Evolutionary conservation across 2,888 invertebrate genomes (phyloP).

Genomic region (Ditylenchus weischeri): DNA sequence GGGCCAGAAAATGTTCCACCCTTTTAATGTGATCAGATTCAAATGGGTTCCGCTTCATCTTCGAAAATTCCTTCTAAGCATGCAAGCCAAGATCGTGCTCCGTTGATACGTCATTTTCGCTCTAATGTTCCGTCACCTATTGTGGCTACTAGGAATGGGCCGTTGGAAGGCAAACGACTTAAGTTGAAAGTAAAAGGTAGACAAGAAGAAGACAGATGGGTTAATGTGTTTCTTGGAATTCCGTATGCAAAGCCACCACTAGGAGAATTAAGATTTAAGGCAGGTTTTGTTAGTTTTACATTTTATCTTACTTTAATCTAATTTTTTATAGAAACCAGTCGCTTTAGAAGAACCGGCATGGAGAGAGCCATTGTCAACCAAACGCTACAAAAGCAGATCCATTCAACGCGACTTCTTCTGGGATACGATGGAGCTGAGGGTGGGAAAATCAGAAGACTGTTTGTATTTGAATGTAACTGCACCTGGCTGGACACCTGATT

Average conservation of each 20-base stretch:
- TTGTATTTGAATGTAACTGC: conserved; percentile 50
- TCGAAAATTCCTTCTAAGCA: neutral
- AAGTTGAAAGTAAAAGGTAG: conserved; percentile 15
- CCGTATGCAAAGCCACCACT: conserved; percentile 54
- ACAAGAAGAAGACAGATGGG: neutral
- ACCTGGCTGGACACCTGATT: conserved; percentile 26
- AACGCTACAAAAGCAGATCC: conserved; percentile 39
- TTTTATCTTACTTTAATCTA: too few relatives aligned
- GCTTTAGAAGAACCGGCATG: conserved; percentile 32
- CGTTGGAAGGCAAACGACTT: conserved; percentile 28
- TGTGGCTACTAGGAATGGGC: conserved; percentile 34
- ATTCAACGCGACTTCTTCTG: conserved; percentile 49
- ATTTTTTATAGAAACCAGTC: conserved; percentile 41
- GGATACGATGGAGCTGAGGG: conserved; percentile 41
- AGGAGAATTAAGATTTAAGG: conserved; percentile 48
- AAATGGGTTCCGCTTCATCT: conserved; percentile 11
- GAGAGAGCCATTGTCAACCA: conserved; percentile 35
- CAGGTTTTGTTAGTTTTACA: conserved; percentile 5
- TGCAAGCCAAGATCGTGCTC: neutral
- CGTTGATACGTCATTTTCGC: neutral
- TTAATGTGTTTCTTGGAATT: conserved; percentile 46
- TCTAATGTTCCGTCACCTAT: conserved; percentile 19
- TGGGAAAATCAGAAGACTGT: conserved; percentile 43
- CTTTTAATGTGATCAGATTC: neutral
- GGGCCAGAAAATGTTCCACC: too few relatives aligned